Percentiles rank a stretch among this genome's conserved stretches.
These are phyloP conservation scores for Centropristis striata DNA, from an alignment of 2,113 vertebrate species.

Conservation along the genomic window DNA sequence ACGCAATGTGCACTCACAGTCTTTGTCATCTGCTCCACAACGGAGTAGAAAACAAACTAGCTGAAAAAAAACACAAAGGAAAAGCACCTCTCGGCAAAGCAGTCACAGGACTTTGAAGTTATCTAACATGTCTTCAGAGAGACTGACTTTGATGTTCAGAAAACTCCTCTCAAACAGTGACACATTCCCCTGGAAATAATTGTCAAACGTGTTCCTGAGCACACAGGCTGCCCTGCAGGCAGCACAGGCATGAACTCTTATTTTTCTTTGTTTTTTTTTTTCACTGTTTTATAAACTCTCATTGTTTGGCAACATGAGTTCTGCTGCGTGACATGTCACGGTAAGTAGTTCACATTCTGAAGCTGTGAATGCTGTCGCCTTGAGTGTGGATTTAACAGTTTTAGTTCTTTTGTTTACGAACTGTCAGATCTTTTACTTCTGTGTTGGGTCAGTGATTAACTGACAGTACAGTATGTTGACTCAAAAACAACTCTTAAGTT, in stretches of 20 bases:
- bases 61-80: slow-evolving; percentile 72
- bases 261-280: slow-evolving; percentile 55
- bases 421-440: background rate
- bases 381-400: background rate
- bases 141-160: slow-evolving; percentile 81
- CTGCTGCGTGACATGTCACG: slow-evolving; percentile 23
- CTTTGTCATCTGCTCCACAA: slow-evolving; percentile 59
- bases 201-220: slow-evolving; percentile 70
- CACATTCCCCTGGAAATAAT: slow-evolving; percentile 78
- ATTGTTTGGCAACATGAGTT: slow-evolving; percentile 38
- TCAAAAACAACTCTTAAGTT: background rate
- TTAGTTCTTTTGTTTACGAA: background rate
- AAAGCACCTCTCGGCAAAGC: slow-evolving; percentile 75
- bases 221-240: slow-evolving; percentile 64
- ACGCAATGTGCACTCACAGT: slow-evolving; percentile 64
- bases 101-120: slow-evolving; percentile 81
- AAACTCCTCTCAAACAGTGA: slow-evolving; percentile 72
- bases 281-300: slow-evolving; percentile 37
- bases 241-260: slow-evolving; percentile 53
- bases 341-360: slow-evolving; percentile 19
- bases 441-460: background rate
- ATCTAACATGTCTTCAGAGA: slow-evolving; percentile 80
- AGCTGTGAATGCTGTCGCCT: background rate
- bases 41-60: slow-evolving; percentile 67
- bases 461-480: background rate